Evolutionary conservation across 2,113 vertebrate species (phyloP).

Genomic region (pig (Sus scrofa)): DNA sequence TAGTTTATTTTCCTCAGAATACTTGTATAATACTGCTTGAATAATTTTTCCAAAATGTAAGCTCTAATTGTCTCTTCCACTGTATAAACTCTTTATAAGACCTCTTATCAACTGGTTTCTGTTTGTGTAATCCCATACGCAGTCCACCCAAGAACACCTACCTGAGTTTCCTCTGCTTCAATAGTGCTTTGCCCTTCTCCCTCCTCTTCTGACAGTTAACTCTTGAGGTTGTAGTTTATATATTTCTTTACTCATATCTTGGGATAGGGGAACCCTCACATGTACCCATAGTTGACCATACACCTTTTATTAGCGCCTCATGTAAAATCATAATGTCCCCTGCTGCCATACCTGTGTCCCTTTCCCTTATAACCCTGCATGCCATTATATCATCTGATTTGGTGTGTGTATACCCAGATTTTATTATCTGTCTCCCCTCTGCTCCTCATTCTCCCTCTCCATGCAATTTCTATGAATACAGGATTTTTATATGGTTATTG

Average conservation of each 20-base stretch:
- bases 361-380: background rate
- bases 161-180: background rate
- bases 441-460: accelerated
- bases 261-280: background rate
- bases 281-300: background rate
- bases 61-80: background rate
- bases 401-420: background rate
- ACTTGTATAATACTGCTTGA: background rate
- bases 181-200: accelerated
- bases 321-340: background rate
- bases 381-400: background rate
- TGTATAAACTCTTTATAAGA: background rate
- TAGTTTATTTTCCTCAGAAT: background rate
- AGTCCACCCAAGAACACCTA: background rate
- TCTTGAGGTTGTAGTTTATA: background rate
- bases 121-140: background rate
- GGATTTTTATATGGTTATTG: background rate
- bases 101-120: background rate
- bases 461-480: background rate
- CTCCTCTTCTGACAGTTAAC: too few relatives aligned
- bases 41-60: constrained; percentile 41
- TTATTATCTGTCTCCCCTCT: background rate
- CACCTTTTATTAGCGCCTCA: background rate
- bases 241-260: background rate
- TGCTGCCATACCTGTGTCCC: accelerated